A percentile compares a stretch with the other conserved stretches of the same genome.
phyloP scores from a whole-genome alignment of 2,888 invertebrate genomes.

The Ormyrus thymus region DNA sequence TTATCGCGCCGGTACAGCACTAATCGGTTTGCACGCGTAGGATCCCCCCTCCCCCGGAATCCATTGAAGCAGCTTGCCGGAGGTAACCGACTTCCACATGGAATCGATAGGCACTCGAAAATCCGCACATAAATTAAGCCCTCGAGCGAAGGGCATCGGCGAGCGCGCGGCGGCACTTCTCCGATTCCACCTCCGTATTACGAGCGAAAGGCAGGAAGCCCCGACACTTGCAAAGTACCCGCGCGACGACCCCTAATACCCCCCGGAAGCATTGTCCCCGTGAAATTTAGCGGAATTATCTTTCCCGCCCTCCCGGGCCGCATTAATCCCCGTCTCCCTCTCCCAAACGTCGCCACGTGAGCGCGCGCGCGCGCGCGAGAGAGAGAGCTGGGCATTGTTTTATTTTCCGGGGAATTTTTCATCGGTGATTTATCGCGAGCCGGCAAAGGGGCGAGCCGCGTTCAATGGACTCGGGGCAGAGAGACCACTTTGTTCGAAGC shows the following conservation, averaged over 20 bases:
- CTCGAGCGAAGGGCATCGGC: neutral
- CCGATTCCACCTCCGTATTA: no score
- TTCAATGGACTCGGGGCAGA: neutral
- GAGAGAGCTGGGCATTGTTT: conserved; percentile 26
- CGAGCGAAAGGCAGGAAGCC: no score
- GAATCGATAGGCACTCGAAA: neutral
- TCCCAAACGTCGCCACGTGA: no score
- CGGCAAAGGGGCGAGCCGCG: conserved; percentile 5
- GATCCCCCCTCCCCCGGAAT: no score
- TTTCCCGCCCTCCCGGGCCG: no score
- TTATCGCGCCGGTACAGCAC: no score
- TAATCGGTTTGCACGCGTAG: no score
- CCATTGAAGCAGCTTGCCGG: no score
- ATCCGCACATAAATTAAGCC: conserved; percentile 31
- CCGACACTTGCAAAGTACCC: conserved; percentile 30
- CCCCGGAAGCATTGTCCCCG: conserved; percentile 58
- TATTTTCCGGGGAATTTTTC: conserved; percentile 29
- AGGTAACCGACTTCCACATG: neutral
- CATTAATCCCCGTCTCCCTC: no score
- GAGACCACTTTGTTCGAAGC: neutral
- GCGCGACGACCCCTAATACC: neutral
- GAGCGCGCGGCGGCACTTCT: no score
- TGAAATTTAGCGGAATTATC: conserved; percentile 65
- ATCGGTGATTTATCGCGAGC: conserved; percentile 28
- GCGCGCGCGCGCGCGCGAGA: neutral